Percentiles rank a stretch among this genome's conserved stretches.
These are phyloP conservation scores for Tetropium fuscum DNA, from an alignment of 2,888 invertebrate species.

Conservation along the genomic window DNA sequence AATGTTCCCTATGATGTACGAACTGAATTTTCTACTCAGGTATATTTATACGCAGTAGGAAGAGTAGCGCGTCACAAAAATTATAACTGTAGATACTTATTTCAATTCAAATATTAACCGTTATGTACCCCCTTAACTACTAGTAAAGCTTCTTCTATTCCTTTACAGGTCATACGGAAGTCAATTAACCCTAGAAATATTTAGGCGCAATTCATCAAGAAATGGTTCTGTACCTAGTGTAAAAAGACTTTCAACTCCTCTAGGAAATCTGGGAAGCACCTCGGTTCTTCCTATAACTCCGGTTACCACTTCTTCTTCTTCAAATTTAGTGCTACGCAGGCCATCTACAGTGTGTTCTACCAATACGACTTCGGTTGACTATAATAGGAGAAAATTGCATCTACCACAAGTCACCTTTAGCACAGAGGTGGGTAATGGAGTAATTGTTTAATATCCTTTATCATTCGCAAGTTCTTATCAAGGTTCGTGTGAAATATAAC, in stretches of 20 bases:
- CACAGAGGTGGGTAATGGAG: conserved; percentile 92
- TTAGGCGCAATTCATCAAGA: conserved; percentile 70
- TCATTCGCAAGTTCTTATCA: too few relatives aligned
- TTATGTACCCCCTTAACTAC: neutral
- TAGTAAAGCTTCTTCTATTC: conserved; percentile 41
- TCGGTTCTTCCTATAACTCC: conserved; percentile 42
- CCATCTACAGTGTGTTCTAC: conserved; percentile 80
- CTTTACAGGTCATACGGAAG: conserved; percentile 79
- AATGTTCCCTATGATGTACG: too few relatives aligned
- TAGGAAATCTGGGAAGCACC: conserved; percentile 66
- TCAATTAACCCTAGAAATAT: conserved; percentile 78
- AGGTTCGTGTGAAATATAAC: too few relatives aligned
- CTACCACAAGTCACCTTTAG: conserved; percentile 88
- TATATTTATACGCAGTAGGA: too few relatives aligned
- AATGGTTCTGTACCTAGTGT: conserved; percentile 63
- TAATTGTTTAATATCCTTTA: conserved; percentile 80
- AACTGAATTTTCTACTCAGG: too few relatives aligned
- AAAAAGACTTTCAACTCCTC: conserved; percentile 43
- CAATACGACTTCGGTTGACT: conserved; percentile 68
- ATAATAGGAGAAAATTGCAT: conserved; percentile 74
- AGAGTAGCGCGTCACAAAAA: too few relatives aligned
- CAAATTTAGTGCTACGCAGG: conserved; percentile 61
- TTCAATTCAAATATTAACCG: neutral
- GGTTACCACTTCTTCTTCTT: conserved; percentile 36
- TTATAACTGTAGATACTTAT: too few relatives aligned